Conservation (phyloP, 1,140 invertebrate genomes). For the Helicoverpa zea region DNA sequence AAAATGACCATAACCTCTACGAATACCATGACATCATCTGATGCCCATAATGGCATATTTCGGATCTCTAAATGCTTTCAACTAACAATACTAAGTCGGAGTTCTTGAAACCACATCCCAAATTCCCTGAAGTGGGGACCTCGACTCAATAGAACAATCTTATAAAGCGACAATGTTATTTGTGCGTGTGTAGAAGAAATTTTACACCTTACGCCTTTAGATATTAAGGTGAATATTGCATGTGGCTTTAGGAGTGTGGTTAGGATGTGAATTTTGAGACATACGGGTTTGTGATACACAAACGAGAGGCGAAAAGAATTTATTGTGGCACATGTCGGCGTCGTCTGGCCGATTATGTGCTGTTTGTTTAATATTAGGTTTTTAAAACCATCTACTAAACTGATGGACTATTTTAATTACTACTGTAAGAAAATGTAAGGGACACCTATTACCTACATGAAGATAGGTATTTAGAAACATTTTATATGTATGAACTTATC, state of each 20-base stretch:
- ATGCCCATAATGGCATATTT: conserved; percentile 16
- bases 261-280: conserved; percentile 19
- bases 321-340: background rate
- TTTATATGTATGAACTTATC: too few relatives aligned
- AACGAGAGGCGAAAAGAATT: conserved; percentile 6
- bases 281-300: conserved; percentile 36
- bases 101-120: conserved; percentile 52
- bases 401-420: too few relatives aligned
- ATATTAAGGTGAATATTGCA: conserved; percentile 2
- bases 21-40: background rate
- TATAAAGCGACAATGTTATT: conserved; percentile 49
- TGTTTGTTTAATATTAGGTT: too few relatives aligned
- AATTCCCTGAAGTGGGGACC: conserved; percentile 56
- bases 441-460: too few relatives aligned
- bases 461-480: too few relatives aligned
- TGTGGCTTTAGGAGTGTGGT: background rate
- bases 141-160: conserved; percentile 57
- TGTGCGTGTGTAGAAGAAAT: background rate
- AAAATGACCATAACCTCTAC: too few relatives aligned
- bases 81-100: conserved; percentile 46
- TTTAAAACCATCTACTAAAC: too few relatives aligned
- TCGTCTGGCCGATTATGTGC: too few relatives aligned
- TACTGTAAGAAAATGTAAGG: too few relatives aligned
- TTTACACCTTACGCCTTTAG: background rate
- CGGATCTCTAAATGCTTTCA: conserved; percentile 19